phyloP scores from a whole-genome alignment of 2,888 invertebrate genomes.

The Drosophila testacea region DNA sequence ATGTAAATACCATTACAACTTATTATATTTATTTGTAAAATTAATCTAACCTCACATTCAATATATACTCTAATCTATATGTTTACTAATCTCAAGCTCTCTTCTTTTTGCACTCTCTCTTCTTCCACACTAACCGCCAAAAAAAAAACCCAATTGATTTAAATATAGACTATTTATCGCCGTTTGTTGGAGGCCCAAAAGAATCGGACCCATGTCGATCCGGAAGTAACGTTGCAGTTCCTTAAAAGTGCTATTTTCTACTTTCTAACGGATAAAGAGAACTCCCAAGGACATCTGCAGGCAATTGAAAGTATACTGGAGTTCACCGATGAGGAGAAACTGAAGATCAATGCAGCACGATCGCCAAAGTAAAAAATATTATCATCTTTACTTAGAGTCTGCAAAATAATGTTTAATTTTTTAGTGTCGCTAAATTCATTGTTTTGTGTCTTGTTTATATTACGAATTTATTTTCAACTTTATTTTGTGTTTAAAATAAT shows the following conservation, averaged over 20 bases:
- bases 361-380: conserved; percentile 81
- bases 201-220: conserved; percentile 91
- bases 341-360: conserved; percentile 91
- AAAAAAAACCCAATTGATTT: conserved; percentile 1
- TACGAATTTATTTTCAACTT: conserved; percentile 76
- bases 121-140: conserved; percentile 42
- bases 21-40: conserved; percentile 24
- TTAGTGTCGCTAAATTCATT: conserved; percentile 70
- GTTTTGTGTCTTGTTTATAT: conserved; percentile 51
- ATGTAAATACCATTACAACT: conserved; percentile 58
- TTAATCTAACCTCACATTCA: conserved; percentile 49
- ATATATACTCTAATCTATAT: conserved; percentile 14
- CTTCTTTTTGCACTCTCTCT: conserved; percentile 58
- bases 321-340: conserved; percentile 92
- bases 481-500: conserved; percentile 81
- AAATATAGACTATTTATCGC: conserved; percentile 91
- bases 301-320: conserved; percentile 97
- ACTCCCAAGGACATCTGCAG: conserved; percentile 92
- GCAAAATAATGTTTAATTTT: conserved; percentile 72
- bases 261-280: conserved; percentile 95
- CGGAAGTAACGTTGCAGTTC: conserved; percentile 96
- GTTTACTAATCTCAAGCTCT: conserved; percentile 46
- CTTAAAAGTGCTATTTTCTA: conserved; percentile 97
- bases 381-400: conserved; percentile 9
- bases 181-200: conserved; percentile 92